Conservation (phyloP, 30 jellyfish, hydroid and myxozoan species). For the Chrysaora quinquecirrha region DNA sequence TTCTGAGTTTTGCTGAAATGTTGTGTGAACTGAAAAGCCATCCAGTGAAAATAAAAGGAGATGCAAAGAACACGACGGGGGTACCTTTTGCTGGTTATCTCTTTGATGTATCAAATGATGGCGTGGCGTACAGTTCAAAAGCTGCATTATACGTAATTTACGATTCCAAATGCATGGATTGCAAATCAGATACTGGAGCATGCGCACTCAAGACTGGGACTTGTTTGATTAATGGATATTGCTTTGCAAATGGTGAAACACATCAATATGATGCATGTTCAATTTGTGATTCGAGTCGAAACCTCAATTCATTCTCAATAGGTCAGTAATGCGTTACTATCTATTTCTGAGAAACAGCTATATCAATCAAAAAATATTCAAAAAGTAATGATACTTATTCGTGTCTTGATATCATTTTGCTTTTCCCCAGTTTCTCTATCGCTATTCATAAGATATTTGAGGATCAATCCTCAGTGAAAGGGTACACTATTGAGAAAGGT, state of each 20-base stretch:
- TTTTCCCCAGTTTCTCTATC: no score
- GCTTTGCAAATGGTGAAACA: conserved; percentile 69
- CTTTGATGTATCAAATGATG: conserved; percentile 78
- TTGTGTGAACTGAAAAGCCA: conserved; percentile 66
- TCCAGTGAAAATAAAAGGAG: conserved; percentile 60
- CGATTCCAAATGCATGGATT: conserved; percentile 87
- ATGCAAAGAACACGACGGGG: conserved; percentile 31
- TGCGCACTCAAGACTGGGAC: conserved; percentile 77
- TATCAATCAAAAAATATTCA: no score
- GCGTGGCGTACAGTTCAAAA: conserved; percentile 41
- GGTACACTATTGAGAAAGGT: no score
- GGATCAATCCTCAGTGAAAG: no score
- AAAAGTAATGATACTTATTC: no score
- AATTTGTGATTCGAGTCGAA: conserved; percentile 59
- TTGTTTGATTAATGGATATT: conserved; percentile 80
- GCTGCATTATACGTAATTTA: conserved; percentile 67
- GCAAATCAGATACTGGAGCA: conserved; percentile 53
- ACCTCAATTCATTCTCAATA: conserved; percentile 45
- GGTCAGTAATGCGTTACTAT: no score
- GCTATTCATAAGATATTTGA: no score
- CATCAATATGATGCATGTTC: conserved; percentile 69
- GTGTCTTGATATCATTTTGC: no score
- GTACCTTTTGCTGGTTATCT: conserved; percentile 80
- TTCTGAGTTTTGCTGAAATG: conserved; percentile 80
- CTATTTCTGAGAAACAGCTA: no score